phyloP scores from a whole-genome alignment of 2,888 invertebrate genomes.

The Pantelozetes paolii region DNA sequence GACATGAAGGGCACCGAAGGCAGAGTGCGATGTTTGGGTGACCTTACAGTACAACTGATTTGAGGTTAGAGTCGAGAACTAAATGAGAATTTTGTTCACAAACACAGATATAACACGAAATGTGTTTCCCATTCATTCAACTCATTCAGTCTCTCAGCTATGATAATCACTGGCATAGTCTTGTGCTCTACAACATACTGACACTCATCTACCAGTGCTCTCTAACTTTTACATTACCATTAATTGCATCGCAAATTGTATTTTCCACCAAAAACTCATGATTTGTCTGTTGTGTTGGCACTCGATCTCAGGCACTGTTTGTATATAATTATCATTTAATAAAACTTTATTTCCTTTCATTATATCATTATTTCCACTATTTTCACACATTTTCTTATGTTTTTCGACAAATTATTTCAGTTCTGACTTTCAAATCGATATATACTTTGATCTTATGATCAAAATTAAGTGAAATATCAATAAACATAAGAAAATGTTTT shows the following conservation, averaged over 20 bases:
- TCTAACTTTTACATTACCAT: neutral
- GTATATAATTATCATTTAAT: conserved; percentile 26
- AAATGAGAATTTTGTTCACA: conserved; percentile 1
- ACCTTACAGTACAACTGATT: conserved; percentile 20
- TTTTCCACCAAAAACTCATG: neutral
- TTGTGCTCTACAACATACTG: neutral
- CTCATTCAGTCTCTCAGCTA: neutral
- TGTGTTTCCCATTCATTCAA: neutral
- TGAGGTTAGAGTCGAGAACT: conserved; percentile 6
- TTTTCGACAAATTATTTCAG: neutral
- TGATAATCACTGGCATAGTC: neutral
- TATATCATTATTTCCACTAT: neutral
- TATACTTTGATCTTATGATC: neutral
- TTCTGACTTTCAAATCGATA: neutral
- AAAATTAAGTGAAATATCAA: neutral
- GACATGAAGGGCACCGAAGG: neutral
- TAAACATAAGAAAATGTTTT: neutral
- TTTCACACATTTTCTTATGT: neutral
- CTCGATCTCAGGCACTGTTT: neutral
- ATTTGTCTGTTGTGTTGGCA: conserved; percentile 8
- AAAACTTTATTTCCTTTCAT: neutral
- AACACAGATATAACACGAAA: neutral
- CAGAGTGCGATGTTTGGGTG: neutral
- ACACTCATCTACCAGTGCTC: neutral
- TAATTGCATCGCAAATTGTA: conserved; percentile 11